phyloP scores from a whole-genome alignment of 2,888 invertebrate genomes.

The Troilus luridus region DNA sequence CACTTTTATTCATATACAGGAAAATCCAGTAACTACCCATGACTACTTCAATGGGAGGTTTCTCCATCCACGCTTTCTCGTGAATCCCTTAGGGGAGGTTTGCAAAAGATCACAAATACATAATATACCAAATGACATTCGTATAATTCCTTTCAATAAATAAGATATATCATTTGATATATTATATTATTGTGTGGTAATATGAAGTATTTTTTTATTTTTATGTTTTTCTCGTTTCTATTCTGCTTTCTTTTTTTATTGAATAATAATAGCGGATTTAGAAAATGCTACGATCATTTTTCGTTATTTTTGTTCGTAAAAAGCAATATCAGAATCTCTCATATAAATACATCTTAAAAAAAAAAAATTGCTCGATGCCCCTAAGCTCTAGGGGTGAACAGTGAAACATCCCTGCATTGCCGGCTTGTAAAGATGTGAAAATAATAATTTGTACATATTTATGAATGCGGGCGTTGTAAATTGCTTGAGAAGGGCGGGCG shows the following conservation, averaged over 20 bases:
- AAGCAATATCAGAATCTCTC: neutral
- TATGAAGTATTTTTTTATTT: too few species aligned
- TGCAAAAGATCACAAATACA: too few species aligned
- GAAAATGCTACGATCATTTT: neutral
- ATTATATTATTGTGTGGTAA: too few species aligned
- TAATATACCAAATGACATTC: too few species aligned
- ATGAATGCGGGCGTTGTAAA: slow-evolving; percentile 21
- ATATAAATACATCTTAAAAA: neutral
- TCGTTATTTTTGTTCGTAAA: neutral
- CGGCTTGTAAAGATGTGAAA: neutral
- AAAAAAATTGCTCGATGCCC: neutral
- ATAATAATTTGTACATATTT: slow-evolving; percentile 46
- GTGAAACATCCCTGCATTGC: neutral
- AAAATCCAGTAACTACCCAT: too few species aligned
- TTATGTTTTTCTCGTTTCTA: neutral
- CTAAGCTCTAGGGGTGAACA: neutral
- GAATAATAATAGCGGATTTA: neutral
- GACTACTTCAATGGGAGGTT: too few species aligned
- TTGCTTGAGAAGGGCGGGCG: neutral
- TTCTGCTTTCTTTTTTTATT: neutral
- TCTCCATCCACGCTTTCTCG: too few species aligned
- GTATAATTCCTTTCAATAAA: too few species aligned
- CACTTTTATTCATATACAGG: too few species aligned
- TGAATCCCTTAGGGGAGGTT: too few species aligned
- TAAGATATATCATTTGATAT: too few species aligned